These are phyloP conservation scores for Dendrolimus houi DNA, from an alignment of 2,888 invertebrate species.

Conservation along the genomic window DNA sequence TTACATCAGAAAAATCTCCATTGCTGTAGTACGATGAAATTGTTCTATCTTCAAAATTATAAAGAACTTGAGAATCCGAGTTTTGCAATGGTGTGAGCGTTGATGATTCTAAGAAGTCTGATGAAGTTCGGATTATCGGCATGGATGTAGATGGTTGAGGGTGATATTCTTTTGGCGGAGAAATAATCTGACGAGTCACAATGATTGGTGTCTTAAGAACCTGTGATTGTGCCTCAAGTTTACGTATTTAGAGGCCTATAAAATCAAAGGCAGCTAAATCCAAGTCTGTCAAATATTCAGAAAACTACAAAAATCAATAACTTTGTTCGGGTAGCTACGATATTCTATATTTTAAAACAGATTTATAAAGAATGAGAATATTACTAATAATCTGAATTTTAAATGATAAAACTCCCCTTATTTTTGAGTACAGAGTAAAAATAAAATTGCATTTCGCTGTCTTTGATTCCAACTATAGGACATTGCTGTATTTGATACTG, in stretches of 20 bases:
- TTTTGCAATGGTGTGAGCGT: not conserved
- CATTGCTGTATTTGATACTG: conserved; percentile 10
- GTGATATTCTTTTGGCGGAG: not conserved
- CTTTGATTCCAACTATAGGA: conserved; percentile 10
- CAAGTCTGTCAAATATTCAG: conserved; percentile 1
- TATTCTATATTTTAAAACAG: conserved; percentile 7
- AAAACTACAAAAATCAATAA: conserved; percentile 6
- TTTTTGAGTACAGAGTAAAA: conserved; percentile 12
- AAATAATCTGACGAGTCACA: conserved; percentile 4
- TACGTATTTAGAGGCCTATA: conserved; percentile 8
- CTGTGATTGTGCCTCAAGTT: conserved; percentile 12
- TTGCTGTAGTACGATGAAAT: not conserved
- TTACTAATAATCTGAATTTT: conserved; percentile 9
- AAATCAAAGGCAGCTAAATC: conserved; percentile 2
- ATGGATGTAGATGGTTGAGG: conserved; percentile 3
- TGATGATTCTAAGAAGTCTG: not conserved
- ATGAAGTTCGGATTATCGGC: not conserved
- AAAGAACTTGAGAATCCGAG: conserved; percentile 1
- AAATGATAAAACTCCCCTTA: conserved; percentile 9
- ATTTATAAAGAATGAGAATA: conserved; percentile 9
- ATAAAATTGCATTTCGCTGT: conserved; percentile 12
- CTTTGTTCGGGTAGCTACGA: conserved; percentile 3
- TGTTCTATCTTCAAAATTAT: conserved; percentile 1
- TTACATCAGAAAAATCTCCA: conserved; percentile 6
- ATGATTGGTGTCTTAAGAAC: conserved; percentile 7